Conservation (phyloP, 2,888 invertebrate genomes). For the Seira musarum region DNA sequence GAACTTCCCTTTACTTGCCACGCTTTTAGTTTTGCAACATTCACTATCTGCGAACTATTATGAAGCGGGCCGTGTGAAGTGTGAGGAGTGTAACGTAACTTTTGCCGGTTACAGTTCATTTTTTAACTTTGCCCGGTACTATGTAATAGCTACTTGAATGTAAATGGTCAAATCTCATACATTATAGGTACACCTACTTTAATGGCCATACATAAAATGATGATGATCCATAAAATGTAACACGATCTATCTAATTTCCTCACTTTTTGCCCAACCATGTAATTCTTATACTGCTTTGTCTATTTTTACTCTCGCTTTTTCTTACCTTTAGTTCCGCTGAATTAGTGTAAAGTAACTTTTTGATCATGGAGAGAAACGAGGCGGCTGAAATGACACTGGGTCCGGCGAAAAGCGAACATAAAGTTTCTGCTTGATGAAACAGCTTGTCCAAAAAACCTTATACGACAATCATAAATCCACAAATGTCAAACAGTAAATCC, state of each 20-base stretch:
- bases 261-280: neutral
- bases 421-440: slow-evolving; percentile 21
- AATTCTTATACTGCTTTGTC: neutral
- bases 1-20: too few relatives aligned
- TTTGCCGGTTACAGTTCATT: slow-evolving; percentile 1
- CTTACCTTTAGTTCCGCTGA: slow-evolving; percentile 44
- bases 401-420: slow-evolving; percentile 21
- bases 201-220: slow-evolving; percentile 1
- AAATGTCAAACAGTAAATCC: slow-evolving; percentile 1
- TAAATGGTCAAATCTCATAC: neutral
- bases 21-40: too few relatives aligned
- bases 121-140: too few relatives aligned
- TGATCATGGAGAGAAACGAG: slow-evolving; percentile 39
- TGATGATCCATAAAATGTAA: slow-evolving; percentile 27
- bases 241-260: slow-evolving; percentile 6
- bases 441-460: slow-evolving; percentile 43
- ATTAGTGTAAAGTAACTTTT: slow-evolving; percentile 28
- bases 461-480: neutral
- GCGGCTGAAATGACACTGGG: neutral
- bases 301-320: neutral
- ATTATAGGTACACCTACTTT: neutral
- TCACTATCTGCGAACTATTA: too few relatives aligned
- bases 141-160: neutral
- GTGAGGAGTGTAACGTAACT: too few relatives aligned
- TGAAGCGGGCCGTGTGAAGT: too few relatives aligned